Percentiles rank a stretch among this genome's conserved stretches.
Evolutionary conservation across 1,140 invertebrate genomes (phyloP).

Genomic region (Scaptomyza montana): DNA sequence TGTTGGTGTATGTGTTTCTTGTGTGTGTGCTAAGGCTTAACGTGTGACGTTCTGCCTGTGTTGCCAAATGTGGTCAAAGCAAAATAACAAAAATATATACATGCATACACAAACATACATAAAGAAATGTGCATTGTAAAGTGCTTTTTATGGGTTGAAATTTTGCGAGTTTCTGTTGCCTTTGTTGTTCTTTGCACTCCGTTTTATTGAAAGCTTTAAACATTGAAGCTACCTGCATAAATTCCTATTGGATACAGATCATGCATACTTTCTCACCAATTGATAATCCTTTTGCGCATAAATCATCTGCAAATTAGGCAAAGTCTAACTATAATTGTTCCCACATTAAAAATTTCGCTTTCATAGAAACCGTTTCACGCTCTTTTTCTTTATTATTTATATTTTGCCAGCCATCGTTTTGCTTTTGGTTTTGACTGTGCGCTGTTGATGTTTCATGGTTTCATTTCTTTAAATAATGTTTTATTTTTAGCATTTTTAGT

Average conservation of each 20-base stretch:
- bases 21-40: conserved; percentile 50
- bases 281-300: conserved; percentile 36
- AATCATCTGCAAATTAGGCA: conserved; percentile 55
- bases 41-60: conserved; percentile 57
- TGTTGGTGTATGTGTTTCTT: conserved; percentile 36
- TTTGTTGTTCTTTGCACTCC: conserved; percentile 43
- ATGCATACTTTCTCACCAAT: conserved; percentile 9
- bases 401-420: conserved; percentile 71
- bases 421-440: conserved; percentile 61
- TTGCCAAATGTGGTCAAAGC: conserved; percentile 79
- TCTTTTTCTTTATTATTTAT: conserved; percentile 69
- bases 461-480: conserved; percentile 81
- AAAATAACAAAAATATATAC: conserved; percentile 63
- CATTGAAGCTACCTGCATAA: conserved; percentile 12
- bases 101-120: conserved; percentile 8
- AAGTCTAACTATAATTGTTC: conserved; percentile 39
- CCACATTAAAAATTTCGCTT: conserved; percentile 25
- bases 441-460: conserved; percentile 79
- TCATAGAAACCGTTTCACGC: conserved; percentile 40
- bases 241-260: conserved; percentile 16
- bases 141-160: conserved; percentile 75
- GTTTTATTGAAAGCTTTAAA: conserved; percentile 13
- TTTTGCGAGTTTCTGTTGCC: conserved; percentile 46
- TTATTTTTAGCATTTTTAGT: conserved; percentile 79
- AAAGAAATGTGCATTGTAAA: conserved; percentile 52